Evolutionary conservation across 1,140 invertebrate species (phyloP).

Genomic region (Hycleus phaleratus): DNA sequence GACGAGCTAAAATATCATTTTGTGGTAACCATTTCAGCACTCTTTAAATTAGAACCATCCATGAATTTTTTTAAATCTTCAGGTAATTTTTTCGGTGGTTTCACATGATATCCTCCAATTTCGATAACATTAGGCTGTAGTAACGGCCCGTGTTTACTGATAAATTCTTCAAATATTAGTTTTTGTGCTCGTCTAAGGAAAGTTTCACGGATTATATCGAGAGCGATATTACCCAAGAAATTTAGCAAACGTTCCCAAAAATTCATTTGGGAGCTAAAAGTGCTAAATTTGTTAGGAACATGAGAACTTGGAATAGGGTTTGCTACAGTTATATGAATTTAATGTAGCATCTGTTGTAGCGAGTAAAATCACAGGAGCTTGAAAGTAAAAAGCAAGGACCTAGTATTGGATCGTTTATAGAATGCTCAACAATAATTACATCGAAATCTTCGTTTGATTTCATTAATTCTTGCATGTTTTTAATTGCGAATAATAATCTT

Average conservation of each 20-base stretch:
- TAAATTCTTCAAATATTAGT: neutral
- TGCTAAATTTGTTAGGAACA: neutral
- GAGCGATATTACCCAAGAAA: neutral
- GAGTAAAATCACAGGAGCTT: too few species aligned
- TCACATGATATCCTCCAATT: too few species aligned
- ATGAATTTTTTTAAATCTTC: slow-evolving; percentile 56
- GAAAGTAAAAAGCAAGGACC: too few species aligned
- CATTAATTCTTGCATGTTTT: slow-evolving; percentile 8
- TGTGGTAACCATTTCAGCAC: slow-evolving; percentile 65
- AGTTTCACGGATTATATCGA: neutral
- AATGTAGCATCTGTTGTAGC: too few species aligned
- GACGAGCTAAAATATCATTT: slow-evolving; percentile 51
- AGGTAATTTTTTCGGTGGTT: too few species aligned
- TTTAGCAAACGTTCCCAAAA: slow-evolving; percentile 1
- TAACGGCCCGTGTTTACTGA: too few species aligned
- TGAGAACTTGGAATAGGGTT: neutral
- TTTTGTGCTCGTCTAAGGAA: neutral
- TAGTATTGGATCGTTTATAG: slow-evolving; percentile 38
- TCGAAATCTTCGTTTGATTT: slow-evolving; percentile 39
- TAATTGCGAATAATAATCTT: neutral
- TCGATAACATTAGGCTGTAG: too few species aligned
- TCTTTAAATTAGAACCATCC: too few species aligned
- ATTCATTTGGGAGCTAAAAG: neutral
- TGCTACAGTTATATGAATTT: too few species aligned
- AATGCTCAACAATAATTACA: slow-evolving; percentile 41